phyloP scores from a whole-genome alignment of 2,113 vertebrate genomes.

The Podarcis muralis region DNA sequence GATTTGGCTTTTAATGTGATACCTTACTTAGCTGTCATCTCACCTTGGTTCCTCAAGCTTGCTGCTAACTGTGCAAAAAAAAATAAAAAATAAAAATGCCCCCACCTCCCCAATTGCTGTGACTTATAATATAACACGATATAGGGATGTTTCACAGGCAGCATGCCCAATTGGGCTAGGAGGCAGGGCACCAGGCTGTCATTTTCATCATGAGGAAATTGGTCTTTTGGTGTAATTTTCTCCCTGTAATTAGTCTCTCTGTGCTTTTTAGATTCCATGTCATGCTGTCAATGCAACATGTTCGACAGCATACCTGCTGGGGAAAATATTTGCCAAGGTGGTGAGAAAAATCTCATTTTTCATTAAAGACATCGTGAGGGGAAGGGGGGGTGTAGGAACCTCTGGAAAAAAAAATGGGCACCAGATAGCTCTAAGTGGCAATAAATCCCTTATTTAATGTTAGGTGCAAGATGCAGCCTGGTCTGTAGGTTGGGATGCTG shows the following conservation, averaged over 20 bases:
- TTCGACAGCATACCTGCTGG: conserved; percentile 76
- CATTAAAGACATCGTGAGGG: conserved; percentile 42
- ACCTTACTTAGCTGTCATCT: conserved; percentile 54
- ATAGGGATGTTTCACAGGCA: conserved; percentile 22
- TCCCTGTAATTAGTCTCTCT: conserved; percentile 83
- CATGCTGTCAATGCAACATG: conserved; percentile 76
- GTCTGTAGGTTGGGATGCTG: background rate
- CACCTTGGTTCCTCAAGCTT: conserved; percentile 36
- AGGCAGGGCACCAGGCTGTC: conserved; percentile 72
- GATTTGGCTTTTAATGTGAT: conserved; percentile 32
- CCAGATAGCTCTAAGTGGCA: conserved; percentile 21
- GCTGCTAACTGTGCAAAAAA: conserved; percentile 14
- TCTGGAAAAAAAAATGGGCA: conserved; percentile 15
- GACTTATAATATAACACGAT: background rate
- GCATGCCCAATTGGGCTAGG: conserved; percentile 62
- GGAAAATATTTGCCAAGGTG: conserved; percentile 58
- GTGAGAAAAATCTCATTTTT: conserved; percentile 67
- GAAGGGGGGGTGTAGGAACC: conserved; percentile 8
- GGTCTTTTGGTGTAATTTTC: conserved; percentile 71
- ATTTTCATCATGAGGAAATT: conserved; percentile 68
- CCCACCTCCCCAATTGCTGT: background rate
- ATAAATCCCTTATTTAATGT: conserved; percentile 8
- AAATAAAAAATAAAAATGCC: background rate
- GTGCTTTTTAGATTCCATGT: conserved; percentile 76
- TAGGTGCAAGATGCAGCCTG: background rate